Percentiles rank a stretch among this genome's conserved stretches.
Conservation (phyloP, 2,888 invertebrate genomes). For the Drosophila nr. fundita region DNA sequence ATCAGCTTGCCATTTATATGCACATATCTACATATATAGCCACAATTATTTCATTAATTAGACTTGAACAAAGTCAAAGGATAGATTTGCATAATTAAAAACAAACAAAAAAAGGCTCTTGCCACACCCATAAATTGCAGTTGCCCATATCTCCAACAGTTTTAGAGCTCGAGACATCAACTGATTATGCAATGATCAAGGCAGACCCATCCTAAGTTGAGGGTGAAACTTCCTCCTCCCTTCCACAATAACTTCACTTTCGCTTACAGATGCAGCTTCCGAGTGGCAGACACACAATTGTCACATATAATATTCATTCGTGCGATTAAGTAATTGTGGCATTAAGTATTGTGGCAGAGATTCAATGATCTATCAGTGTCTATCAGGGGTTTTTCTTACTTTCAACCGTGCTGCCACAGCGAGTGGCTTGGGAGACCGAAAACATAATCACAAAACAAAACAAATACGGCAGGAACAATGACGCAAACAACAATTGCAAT, state of each 20-base stretch:
- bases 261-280: neutral
- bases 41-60: neutral
- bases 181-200: neutral
- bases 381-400: constrained; percentile 3
- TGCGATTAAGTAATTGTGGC: constrained; percentile 9
- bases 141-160: neutral
- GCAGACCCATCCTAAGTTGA: neutral
- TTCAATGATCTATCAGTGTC: constrained; percentile 1
- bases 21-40: neutral
- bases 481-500: constrained; percentile 57
- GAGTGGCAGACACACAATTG: neutral
- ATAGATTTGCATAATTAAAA: neutral
- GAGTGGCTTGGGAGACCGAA: neutral
- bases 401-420: constrained; percentile 2
- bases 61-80: neutral
- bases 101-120: too few species aligned
- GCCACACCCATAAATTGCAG: neutral
- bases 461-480: constrained; percentile 11
- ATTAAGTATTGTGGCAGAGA: neutral
- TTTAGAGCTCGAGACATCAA: neutral
- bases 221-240: too few species aligned
- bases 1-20: neutral
- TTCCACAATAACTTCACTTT: neutral
- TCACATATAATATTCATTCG: constrained; percentile 17
- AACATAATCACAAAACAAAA: constrained; percentile 4